Evolutionary conservation across 1,140 invertebrate genomes (phyloP).

Genomic region (Capitella teleta): DNA sequence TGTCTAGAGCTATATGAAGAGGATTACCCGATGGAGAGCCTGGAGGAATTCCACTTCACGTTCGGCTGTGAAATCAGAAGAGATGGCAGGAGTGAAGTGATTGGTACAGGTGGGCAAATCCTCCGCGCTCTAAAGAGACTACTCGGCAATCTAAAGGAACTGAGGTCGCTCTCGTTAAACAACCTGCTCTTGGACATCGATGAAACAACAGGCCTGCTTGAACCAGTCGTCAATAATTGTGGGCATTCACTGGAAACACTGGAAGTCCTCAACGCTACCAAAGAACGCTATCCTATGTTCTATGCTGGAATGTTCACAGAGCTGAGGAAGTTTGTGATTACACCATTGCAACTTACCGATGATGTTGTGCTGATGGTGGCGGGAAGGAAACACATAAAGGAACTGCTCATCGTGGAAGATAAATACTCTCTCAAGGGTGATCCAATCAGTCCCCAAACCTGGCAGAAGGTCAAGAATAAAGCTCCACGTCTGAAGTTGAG

Average conservation of each 20-base stretch:
- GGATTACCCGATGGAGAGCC: constrained; percentile 24
- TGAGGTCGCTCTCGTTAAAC: constrained; percentile 58
- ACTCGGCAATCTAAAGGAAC: constrained; percentile 53
- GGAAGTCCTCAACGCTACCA: constrained; percentile 64
- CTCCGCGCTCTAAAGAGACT: too few relatives aligned
- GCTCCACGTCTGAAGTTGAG: constrained; percentile 22
- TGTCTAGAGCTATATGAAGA: constrained; percentile 33
- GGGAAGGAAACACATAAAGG: constrained; percentile 46
- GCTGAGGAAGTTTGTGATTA: constrained; percentile 57
- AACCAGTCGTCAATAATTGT: constrained; percentile 53
- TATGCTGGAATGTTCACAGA: constrained; percentile 68
- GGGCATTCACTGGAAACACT: constrained; percentile 54
- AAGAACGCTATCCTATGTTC: constrained; percentile 57
- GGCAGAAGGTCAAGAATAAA: constrained; percentile 22
- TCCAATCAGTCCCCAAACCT: constrained; percentile 20
- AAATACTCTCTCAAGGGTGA: constrained; percentile 44
- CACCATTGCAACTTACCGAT: constrained; percentile 54
- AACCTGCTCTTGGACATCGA: constrained; percentile 62
- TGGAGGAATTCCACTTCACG: constrained; percentile 52
- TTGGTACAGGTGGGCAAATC: constrained; percentile 58
- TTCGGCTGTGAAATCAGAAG: constrained; percentile 60
- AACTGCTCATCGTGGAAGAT: constrained; percentile 70
- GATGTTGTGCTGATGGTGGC: constrained; percentile 52
- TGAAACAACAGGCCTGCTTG: constrained; percentile 49
- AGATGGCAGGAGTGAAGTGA: constrained; percentile 45